A percentile compares a stretch with the other conserved stretches of the same genome.
phyloP scores from a whole-genome alignment of 2,888 invertebrate genomes.

The Ischnus inquisitorius region DNA sequence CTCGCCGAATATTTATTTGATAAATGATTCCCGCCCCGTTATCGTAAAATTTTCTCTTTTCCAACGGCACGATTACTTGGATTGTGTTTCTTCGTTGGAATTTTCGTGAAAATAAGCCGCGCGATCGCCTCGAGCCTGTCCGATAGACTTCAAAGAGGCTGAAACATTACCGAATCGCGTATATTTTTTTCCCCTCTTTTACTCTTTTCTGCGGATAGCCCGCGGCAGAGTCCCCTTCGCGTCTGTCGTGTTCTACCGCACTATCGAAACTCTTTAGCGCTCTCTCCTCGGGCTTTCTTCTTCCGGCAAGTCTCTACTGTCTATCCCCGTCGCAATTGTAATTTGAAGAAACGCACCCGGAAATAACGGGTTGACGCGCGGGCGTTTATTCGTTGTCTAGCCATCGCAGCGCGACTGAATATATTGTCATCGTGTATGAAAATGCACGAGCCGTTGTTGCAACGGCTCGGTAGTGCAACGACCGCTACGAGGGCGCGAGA shows the following conservation, averaged over 20 bases:
- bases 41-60: not conserved
- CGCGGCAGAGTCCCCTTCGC: conserved; percentile 6
- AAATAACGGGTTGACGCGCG: not conserved
- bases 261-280: conserved; percentile 17
- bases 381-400: conserved; percentile 8
- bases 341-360: conserved; percentile 36
- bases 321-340: conserved; percentile 34
- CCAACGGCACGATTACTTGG: not conserved
- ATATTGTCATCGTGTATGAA: conserved; percentile 9
- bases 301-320: conserved; percentile 6
- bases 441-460: conserved; percentile 12
- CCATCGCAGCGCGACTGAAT: not conserved
- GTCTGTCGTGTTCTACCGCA: conserved; percentile 21
- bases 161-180: not conserved
- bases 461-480: not conserved
- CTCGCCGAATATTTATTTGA: not conserved
- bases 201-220: not conserved
- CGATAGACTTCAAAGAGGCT: conserved; percentile 29
- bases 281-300: not conserved
- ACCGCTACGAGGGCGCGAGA: not conserved
- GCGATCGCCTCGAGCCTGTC: not conserved
- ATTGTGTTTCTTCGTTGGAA: not conserved
- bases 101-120: not conserved
- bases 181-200: not conserved
- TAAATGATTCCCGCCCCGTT: not conserved